Conservation (phyloP, 1,140 invertebrate species). For the Galendromus occidentalis region DNA sequence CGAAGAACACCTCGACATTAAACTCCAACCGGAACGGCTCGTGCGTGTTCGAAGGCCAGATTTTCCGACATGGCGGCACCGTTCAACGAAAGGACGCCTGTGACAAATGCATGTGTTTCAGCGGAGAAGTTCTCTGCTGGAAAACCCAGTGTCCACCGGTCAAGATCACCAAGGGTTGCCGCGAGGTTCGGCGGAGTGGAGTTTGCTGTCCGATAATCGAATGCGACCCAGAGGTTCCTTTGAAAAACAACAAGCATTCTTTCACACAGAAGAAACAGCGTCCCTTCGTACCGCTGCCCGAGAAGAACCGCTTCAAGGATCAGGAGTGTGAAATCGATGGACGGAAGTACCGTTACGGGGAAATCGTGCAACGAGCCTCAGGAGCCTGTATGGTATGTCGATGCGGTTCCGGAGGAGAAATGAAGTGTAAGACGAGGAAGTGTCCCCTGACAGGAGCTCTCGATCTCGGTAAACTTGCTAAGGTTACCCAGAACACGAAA, state of each 20-base stretch:
- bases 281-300: background rate
- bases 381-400: slow-evolving; percentile 3
- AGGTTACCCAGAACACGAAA: background rate
- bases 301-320: background rate
- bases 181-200: background rate
- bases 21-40: background rate
- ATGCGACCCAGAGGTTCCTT: background rate
- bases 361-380: background rate
- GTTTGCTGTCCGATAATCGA: background rate
- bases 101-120: slow-evolving; percentile 5
- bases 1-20: background rate
- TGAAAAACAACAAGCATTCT: slow-evolving; percentile 1
- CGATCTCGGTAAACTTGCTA: background rate
- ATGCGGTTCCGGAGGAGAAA: background rate
- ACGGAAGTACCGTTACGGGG: background rate
- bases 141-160: background rate
- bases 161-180: background rate
- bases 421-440: background rate
- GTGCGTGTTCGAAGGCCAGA: background rate
- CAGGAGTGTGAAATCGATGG: background rate
- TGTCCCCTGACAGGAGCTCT: background rate
- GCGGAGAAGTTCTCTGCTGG: slow-evolving; percentile 2
- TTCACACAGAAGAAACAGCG: background rate
- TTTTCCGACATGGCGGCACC: background rate
- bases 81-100: background rate